Base-by-base conservation (phyloP, 2,113 vertebrate genomes). In the Lepus americanus region DNA sequence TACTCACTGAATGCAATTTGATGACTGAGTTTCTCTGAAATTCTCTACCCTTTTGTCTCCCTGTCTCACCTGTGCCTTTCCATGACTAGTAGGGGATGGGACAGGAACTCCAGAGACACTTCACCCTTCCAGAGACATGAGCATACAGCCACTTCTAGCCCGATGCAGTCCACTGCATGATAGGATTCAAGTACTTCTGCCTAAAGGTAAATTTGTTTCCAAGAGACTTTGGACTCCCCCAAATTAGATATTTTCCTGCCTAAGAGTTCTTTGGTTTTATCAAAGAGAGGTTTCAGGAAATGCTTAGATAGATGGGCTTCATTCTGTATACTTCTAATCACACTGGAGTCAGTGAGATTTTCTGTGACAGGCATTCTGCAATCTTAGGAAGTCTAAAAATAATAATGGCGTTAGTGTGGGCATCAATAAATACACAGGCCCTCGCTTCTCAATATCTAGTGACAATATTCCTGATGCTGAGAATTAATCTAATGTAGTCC, bases 191-290 rank as follows among this genome's bases (percentile, higher is more conserved):
- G 31, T 20, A 87, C 29, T 17, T 51, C 7, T 5, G 55, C 33
- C 8, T 81, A 25, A 74, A 11, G 78, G 53, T 85, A 55, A 78
- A 66, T 92, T 66, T 64, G 66, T 88, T 33, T 70, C 55, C n/a
- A 82, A 64, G 5, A 81, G 73, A 70, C 49, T 82, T 82, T 82
- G 22, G 31, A 11, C 14, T 88, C 14, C 74, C 33, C 39, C 16
- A 74, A 74, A 63, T 33, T 83, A 88, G 12, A 55, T 90, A 36
- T 81, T 95, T 88, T 94, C 25, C n/a, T 85, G 31, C 90, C 69
- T 70, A 84, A 91, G 79, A 83, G 25, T 90, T 92, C 36, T 85
- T 92, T 12, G 27, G 9, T 74, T 93, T 74, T 95, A 64, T 80
- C 14, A 77, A 23, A 93, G 84, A 92, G 33, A 17, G 66, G 66